Conservation (phyloP, 2,888 invertebrate species). For the Hylaea fasciaria region DNA sequence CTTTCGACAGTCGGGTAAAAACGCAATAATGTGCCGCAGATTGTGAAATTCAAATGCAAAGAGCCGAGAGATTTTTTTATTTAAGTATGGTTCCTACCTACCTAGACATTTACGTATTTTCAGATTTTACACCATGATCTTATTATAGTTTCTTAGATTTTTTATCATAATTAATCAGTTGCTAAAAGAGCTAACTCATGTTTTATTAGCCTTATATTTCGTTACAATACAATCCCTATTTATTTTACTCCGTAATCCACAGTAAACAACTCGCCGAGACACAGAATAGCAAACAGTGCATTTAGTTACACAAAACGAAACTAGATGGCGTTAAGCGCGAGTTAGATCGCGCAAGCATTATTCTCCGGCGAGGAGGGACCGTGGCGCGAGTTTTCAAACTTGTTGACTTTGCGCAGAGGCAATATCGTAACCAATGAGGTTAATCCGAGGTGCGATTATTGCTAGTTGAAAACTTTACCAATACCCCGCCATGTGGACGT, state of each 20-base stretch:
- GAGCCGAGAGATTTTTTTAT: slow-evolving; percentile 7
- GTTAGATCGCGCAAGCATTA: slow-evolving; percentile 18
- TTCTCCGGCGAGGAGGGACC: not conserved
- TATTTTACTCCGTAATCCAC: no score
- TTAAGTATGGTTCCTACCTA: no score
- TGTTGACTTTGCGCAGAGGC: slow-evolving; percentile 95
- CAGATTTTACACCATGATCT: no score
- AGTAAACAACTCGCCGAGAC: no score
- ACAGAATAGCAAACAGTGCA: no score
- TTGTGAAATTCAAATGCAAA: slow-evolving; percentile 56
- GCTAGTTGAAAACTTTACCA: slow-evolving; percentile 96
- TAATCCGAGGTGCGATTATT: slow-evolving; percentile 95
- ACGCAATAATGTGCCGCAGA: slow-evolving; percentile 61
- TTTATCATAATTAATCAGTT: no score
- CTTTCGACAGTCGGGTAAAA: slow-evolving; percentile 69
- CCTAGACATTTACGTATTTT: no score
- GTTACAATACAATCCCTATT: no score
- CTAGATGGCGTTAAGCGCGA: slow-evolving; percentile 21
- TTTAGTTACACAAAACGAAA: not conserved
- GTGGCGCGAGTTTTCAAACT: no score
- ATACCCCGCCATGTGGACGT: slow-evolving; percentile 82
- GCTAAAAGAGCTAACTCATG: no score
- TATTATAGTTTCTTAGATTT: no score
- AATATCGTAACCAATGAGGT: slow-evolving; percentile 97
- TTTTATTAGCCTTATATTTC: no score